phyloP scores from a whole-genome alignment of 1,140 invertebrate genomes.

The Heliconius nattereri region DNA sequence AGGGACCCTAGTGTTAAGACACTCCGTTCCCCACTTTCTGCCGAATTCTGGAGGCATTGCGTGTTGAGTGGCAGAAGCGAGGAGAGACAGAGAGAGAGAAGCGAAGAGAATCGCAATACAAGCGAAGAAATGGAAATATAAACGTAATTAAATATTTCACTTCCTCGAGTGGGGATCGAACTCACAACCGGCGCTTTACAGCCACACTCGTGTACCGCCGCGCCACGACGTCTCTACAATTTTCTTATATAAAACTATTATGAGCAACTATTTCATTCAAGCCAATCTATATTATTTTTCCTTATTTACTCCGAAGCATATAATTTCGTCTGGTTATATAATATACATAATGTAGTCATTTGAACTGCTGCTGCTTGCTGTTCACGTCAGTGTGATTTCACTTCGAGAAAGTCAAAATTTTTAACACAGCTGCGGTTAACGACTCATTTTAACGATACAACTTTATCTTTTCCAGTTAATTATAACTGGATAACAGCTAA shows the following conservation, averaged over 20 bases:
- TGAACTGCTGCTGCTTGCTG: neutral
- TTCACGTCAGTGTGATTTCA: slow-evolving; percentile 16
- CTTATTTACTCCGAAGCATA: neutral
- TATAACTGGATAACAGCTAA: neutral
- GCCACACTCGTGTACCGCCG: no score
- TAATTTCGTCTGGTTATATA: neutral
- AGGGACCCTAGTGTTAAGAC: no score
- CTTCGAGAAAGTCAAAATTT: slow-evolving; percentile 21
- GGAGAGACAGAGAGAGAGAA: no score
- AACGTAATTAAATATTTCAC: no score
- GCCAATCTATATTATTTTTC: neutral
- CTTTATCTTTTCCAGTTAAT: neutral
- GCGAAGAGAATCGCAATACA: no score
- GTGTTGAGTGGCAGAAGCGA: no score
- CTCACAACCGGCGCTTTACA: no score
- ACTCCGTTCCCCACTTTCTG: no score
- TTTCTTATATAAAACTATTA: neutral
- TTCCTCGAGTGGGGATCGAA: no score
- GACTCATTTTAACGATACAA: neutral
- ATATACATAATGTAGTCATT: slow-evolving; percentile 11
- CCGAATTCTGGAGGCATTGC: no score
- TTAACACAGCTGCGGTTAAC: slow-evolving; percentile 15
- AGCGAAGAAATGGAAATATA: no score
- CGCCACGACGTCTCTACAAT: neutral
- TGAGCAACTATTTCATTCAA: neutral